Evolutionary conservation across 2,888 invertebrate genomes (phyloP).

Genomic region (Rosalia funebris): DNA sequence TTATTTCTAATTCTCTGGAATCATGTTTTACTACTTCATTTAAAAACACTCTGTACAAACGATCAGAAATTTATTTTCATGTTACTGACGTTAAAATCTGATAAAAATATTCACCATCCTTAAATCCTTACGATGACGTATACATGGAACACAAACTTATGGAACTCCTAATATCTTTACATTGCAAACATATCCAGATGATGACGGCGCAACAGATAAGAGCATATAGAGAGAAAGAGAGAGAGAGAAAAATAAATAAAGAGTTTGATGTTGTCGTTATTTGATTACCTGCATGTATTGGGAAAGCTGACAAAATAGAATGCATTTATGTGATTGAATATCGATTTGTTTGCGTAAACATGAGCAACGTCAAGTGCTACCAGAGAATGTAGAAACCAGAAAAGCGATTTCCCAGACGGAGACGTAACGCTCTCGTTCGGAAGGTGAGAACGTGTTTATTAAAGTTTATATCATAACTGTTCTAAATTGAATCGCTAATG

Average conservation of each 20-base stretch:
- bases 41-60: no score
- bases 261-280: conserved; percentile 47
- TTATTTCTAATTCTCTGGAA: no score
- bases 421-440: conserved; percentile 14
- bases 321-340: conserved; percentile 60
- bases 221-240: not conserved
- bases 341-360: conserved; percentile 59
- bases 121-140: no score
- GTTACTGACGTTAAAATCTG: no score
- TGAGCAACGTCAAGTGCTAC: conserved; percentile 44
- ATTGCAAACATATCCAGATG: conserved; percentile 21
- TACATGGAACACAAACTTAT: no score
- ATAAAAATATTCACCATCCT: no score
- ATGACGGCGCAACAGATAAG: conserved; percentile 22
- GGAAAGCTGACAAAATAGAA: conserved; percentile 51
- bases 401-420: conserved; percentile 29
- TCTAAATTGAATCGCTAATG: not conserved
- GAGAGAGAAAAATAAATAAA: conserved; percentile 44
- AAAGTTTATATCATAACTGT: not conserved
- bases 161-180: conserved; percentile 8
- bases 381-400: conserved; percentile 34
- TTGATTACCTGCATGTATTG: conserved; percentile 52
- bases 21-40: no score
- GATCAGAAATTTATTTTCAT: no score
- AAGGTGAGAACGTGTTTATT: conserved; percentile 13